Conservation (phyloP, 2,113 vertebrate genomes). For the Sceloporus undulatus region DNA sequence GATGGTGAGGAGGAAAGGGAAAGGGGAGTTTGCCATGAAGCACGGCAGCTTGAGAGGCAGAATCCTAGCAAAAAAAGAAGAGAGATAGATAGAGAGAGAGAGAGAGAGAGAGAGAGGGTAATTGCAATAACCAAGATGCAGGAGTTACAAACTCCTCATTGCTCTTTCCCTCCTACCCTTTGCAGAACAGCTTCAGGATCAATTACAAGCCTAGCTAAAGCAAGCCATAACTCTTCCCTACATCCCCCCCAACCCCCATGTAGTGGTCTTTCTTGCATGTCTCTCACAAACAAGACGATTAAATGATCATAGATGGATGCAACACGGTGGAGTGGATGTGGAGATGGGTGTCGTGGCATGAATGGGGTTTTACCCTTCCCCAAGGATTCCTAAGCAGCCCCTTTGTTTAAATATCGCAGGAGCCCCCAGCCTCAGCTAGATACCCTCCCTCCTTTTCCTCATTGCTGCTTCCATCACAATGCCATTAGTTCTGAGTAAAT, state of each 20-base stretch:
- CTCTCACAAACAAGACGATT: neutral
- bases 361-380: neutral
- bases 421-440: neutral
- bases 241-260: rapidly evolving
- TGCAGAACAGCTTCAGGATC: constrained; percentile 39
- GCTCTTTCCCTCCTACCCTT: constrained; percentile 19
- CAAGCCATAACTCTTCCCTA: neutral
- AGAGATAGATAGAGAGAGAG: no score
- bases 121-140: neutral
- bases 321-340: neutral
- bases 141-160: neutral
- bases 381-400: constrained; percentile 11
- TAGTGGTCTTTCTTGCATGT: neutral
- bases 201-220: constrained; percentile 1
- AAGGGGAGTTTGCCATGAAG: neutral
- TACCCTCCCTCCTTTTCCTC: neutral
- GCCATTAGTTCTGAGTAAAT: constrained; percentile 29
- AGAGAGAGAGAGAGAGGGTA: neutral
- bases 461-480: neutral
- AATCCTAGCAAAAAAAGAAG: neutral
- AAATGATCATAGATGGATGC: constrained; percentile 2
- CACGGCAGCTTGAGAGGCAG: neutral
- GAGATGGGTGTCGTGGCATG: neutral
- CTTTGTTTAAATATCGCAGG: constrained; percentile 35
- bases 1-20: constrained; percentile 63